Evolutionary conservation across 2,888 invertebrate species (phyloP).

Genomic region (Parnassius mnemosyne): DNA sequence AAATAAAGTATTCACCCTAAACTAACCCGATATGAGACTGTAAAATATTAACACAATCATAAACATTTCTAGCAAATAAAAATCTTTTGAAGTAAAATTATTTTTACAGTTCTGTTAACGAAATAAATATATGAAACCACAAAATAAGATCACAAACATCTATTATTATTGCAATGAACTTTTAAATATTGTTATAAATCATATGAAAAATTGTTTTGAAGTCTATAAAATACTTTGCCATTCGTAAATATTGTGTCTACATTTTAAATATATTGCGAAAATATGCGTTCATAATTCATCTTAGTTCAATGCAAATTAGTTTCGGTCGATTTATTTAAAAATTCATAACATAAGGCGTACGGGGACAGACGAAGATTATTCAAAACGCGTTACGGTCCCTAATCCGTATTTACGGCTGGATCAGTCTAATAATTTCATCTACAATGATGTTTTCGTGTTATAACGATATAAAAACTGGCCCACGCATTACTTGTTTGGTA

Average conservation of each 20-base stretch:
- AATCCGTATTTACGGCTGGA: conserved; percentile 44
- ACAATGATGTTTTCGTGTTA: conserved; percentile 34
- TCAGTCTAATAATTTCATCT: conserved; percentile 40
- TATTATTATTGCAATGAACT: too few species aligned
- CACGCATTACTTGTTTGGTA: conserved; percentile 18
- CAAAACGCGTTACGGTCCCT: conserved; percentile 26
- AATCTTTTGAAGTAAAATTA: too few species aligned
- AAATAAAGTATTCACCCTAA: too few species aligned
- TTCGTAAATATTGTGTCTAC: conserved; percentile 11
- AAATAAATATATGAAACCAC: neutral
- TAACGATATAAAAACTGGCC: conserved; percentile 32
- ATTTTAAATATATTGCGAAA: conserved; percentile 17
- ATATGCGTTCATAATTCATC: conserved; percentile 19
- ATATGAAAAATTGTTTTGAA: too few species aligned
- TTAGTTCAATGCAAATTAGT: conserved; percentile 20
- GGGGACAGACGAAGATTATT: conserved; percentile 14
- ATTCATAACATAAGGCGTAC: conserved; percentile 10
- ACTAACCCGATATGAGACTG: too few species aligned
- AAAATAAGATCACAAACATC: neutral
- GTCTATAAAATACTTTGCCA: neutral
- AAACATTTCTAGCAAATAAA: too few species aligned
- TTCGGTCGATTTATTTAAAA: conserved; percentile 22
- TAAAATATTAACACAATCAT: too few species aligned
- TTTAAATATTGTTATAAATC: too few species aligned
- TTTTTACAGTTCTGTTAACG: too few species aligned